Evolutionary conservation across 2,888 invertebrate species (phyloP).

Genomic region (Patella pellucida): DNA sequence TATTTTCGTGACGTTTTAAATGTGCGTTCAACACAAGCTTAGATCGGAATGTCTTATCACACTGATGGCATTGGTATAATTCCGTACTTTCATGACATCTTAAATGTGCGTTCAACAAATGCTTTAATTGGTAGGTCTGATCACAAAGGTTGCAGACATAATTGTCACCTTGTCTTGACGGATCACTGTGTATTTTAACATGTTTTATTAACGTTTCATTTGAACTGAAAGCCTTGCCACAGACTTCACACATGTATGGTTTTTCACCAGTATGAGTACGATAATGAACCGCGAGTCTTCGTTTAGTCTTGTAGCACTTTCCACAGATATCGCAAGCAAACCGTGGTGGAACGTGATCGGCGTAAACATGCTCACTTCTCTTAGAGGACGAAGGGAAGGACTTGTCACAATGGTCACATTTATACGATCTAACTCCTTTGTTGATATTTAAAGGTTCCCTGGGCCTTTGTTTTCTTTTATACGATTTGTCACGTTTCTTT

Average conservation of each 20-base stretch:
- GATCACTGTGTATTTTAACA: neutral
- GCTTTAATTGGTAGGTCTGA: neutral
- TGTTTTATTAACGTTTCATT: neutral
- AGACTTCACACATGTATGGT: too few species aligned
- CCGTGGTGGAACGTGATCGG: neutral
- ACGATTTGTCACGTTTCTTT: too few species aligned
- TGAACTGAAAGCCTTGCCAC: too few species aligned
- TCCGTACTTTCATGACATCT: neutral
- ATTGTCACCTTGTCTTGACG: neutral
- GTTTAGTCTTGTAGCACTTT: too few species aligned
- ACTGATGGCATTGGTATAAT: too few species aligned
- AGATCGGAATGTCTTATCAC: neutral
- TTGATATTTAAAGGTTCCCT: too few species aligned
- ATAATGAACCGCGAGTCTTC: too few species aligned
- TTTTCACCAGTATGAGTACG: too few species aligned
- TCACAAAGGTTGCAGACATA: neutral
- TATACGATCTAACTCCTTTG: neutral
- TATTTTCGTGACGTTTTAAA: neutral
- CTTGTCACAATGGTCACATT: neutral
- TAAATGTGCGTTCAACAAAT: neutral
- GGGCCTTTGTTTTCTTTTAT: too few species aligned
- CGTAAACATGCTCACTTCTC: neutral
- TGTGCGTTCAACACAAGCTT: neutral
- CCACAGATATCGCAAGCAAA: neutral
- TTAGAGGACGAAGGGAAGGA: neutral